These are phyloP conservation scores for Eutrigla gurnardus DNA, from an alignment of 2,797 vertebrate genomes.

Conservation along the genomic window DNA sequence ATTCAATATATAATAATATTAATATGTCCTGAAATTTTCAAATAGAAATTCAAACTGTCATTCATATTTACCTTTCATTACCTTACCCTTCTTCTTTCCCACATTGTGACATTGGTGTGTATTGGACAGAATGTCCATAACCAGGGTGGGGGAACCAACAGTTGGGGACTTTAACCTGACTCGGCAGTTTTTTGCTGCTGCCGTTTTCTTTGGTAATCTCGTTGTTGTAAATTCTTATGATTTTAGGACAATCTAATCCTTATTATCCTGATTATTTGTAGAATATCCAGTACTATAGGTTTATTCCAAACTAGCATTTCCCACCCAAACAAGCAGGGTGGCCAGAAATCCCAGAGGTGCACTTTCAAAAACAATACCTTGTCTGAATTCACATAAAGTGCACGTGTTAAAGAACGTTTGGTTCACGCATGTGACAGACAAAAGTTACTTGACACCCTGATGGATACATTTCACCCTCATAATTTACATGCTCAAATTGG, in stretches of 20 bases:
- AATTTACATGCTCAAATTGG: slow-evolving; percentile 29
- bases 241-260: not conserved
- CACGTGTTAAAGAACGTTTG: not conserved
- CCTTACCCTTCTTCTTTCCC: too few relatives aligned
- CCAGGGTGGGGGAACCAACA: too few relatives aligned
- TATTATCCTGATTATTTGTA: not conserved
- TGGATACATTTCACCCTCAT: slow-evolving; percentile 29
- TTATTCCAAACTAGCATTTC: not conserved
- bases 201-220: too few relatives aligned
- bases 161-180: too few relatives aligned
- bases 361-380: slow-evolving; percentile 4
- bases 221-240: not conserved
- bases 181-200: too few relatives aligned
- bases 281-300: not conserved
- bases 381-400: slow-evolving; percentile 12
- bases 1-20: too few relatives aligned
- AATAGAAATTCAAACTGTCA: too few relatives aligned
- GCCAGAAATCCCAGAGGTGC: not conserved
- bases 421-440: slow-evolving; percentile 3
- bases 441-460: slow-evolving; percentile 20
- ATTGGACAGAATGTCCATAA: too few relatives aligned
- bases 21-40: too few relatives aligned
- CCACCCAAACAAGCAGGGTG: not conserved
- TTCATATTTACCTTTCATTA: too few relatives aligned
- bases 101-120: too few relatives aligned